A percentile compares a stretch with the other conserved stretches of the same genome.
phyloP scores from a whole-genome alignment of 2,888 invertebrate genomes.

The Amorpha juglandis region DNA sequence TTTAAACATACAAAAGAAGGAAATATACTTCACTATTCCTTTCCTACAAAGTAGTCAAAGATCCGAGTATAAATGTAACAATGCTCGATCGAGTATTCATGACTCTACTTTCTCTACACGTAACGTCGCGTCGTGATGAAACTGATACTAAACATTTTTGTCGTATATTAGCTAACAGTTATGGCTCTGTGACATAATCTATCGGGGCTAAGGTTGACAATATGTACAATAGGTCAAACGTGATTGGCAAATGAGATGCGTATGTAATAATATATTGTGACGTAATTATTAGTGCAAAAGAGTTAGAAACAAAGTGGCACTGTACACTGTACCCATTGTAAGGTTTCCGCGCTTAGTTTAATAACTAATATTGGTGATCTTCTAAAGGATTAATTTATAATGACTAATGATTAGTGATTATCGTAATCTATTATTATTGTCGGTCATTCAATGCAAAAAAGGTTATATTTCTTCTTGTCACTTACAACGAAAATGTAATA shows the following conservation, averaged over 20 bases:
- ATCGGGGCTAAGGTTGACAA: constrained; percentile 77
- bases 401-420: too few species aligned
- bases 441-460: too few species aligned
- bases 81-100: constrained; percentile 15
- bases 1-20: neutral
- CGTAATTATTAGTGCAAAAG: neutral
- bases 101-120: constrained; percentile 48
- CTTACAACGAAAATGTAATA: too few species aligned
- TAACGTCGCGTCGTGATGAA: constrained; percentile 54
- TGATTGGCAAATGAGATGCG: constrained; percentile 27
- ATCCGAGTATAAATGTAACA: constrained; percentile 28
- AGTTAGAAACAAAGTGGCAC: too few species aligned
- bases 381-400: too few species aligned
- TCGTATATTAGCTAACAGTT: constrained; percentile 57
- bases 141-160: constrained; percentile 46
- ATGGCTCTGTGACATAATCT: constrained; percentile 53
- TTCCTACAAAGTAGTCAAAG: constrained; percentile 8
- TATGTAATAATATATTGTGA: constrained; percentile 1
- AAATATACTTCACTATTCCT: constrained; percentile 18
- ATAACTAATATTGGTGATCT: too few species aligned
- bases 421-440: too few species aligned
- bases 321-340: too few species aligned
- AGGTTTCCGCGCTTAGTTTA: too few species aligned
- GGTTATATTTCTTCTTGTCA: too few species aligned
- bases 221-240: constrained; percentile 32